Evolutionary conservation across 2,888 invertebrate species (phyloP), one percentile per base, ranked within the genome.

Genomic region (Lithosia quadra): DNA sequence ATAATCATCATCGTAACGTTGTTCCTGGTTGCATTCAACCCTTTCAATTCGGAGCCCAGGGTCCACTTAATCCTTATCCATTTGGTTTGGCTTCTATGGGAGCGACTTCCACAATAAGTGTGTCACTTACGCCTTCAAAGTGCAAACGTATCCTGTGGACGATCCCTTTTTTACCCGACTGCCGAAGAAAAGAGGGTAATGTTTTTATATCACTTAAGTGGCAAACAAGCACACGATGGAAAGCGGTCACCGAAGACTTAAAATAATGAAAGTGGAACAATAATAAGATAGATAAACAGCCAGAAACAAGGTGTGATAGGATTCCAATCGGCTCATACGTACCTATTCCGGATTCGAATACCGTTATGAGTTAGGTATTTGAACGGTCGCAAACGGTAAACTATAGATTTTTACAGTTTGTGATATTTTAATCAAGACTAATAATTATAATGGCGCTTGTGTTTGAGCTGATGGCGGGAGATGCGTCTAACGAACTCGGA

Each of bases 341-440:
- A 18, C 49, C n/a, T n/a, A 49, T 49, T 49, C 18, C n/a, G n/a
- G 8, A 4, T 3, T 13, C 13, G 9, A 22, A 60, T 39, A 60
- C 60, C 60, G 60, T 60, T 60, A 60, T 18, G 22, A n/a, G n/a
- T n/a, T n/a, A n/a, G 18, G 60, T 60, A 39, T 60, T 60, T 60
- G 60, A 60, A 39, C 60, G 39, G 24, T 22, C 22, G 22, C 15
- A 4, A 60, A 60, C 60, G 60, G 60, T 39, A 39, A 39, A 39
- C 15, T 39, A 60, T 60, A 36, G 59, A 60, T 60, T 36, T 60
- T 36, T 36, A 22, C 22, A 36, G 59, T 36, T 34, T 22, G 8
- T 4, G 34, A 18, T 24, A 22, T 60, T 39, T 21, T n/a, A 49
- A 49, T 49, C n/a, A n/a, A n/a, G 8, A n/a, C 49, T 28, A 28